phyloP scores from a whole-genome alignment of 2,888 invertebrate genomes.

The Nephrotoma guestfalica region DNA sequence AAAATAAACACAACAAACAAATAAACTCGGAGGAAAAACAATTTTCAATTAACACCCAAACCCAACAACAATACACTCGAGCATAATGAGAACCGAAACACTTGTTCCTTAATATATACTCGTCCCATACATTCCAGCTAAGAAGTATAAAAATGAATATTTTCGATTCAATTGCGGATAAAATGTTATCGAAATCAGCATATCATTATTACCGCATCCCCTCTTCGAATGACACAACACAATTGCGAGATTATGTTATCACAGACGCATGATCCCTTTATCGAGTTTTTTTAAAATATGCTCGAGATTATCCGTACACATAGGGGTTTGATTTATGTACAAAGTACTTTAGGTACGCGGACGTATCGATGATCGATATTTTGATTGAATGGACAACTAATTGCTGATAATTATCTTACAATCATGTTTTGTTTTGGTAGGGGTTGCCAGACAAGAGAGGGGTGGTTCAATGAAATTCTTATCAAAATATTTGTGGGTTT shows the following conservation, averaged over 20 bases:
- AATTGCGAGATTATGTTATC: background rate
- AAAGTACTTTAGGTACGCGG: background rate
- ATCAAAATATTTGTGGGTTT: constrained; percentile 1
- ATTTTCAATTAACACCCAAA: background rate
- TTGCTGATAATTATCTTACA: constrained; percentile 3
- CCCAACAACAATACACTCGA: background rate
- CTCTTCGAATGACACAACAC: background rate
- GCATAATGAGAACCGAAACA: background rate
- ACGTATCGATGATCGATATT: background rate
- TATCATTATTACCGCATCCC: background rate
- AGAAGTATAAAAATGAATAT: background rate
- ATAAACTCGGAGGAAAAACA: background rate
- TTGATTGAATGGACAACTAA: background rate
- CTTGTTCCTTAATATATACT: background rate
- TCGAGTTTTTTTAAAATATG: background rate
- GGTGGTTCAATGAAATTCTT: background rate
- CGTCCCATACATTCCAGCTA: background rate
- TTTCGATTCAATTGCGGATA: background rate
- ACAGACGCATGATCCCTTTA: background rate
- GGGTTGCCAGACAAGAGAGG: background rate
- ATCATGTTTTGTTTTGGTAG: background rate
- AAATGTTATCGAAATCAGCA: background rate
- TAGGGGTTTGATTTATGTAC: background rate
- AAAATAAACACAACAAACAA: background rate
- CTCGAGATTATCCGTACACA: background rate